A percentile compares a stretch with the other conserved stretches of the same genome.
Conservation (phyloP, 2,113 vertebrate species). For the Laterallus jamaicensis region DNA sequence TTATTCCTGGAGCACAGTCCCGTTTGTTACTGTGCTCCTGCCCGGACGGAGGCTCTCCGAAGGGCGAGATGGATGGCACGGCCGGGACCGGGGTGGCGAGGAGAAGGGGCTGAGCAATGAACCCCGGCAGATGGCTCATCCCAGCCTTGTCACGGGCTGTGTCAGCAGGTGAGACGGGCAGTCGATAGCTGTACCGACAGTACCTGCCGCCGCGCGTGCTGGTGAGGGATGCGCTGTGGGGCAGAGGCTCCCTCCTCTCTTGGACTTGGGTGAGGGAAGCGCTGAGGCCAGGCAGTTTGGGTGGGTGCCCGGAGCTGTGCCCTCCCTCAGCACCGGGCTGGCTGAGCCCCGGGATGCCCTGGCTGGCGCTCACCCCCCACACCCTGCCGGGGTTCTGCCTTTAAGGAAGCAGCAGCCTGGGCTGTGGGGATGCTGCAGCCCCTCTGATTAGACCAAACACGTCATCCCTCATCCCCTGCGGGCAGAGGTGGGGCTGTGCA, state of each 20-base stretch:
- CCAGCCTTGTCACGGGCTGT: background rate
- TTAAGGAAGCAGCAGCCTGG: rapidly evolving
- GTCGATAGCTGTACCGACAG: background rate
- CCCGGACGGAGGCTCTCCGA: background rate
- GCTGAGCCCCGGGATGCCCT: rapidly evolving
- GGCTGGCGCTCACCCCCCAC: rapidly evolving
- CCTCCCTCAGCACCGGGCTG: background rate
- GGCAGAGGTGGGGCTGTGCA: background rate
- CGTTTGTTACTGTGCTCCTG: background rate
- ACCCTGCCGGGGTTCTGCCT: rapidly evolving
- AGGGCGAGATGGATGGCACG: background rate
- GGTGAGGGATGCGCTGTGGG: background rate
- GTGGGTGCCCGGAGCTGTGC: background rate
- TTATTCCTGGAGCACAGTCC: background rate
- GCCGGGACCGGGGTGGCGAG: rapidly evolving
- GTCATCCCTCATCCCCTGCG: background rate
- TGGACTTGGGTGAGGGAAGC: rapidly evolving
- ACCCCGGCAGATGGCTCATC: background rate
- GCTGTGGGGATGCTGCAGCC: too few species aligned
- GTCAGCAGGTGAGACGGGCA: background rate
- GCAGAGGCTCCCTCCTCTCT: background rate
- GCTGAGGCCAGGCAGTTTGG: background rate
- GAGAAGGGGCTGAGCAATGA: background rate
- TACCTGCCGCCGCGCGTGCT: too few species aligned
- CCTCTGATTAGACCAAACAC: background rate